A percentile compares a stretch with the other conserved stretches of the same genome.
Conservation (phyloP, 1,140 invertebrate species). For the Sycophaga agraensis region DNA sequence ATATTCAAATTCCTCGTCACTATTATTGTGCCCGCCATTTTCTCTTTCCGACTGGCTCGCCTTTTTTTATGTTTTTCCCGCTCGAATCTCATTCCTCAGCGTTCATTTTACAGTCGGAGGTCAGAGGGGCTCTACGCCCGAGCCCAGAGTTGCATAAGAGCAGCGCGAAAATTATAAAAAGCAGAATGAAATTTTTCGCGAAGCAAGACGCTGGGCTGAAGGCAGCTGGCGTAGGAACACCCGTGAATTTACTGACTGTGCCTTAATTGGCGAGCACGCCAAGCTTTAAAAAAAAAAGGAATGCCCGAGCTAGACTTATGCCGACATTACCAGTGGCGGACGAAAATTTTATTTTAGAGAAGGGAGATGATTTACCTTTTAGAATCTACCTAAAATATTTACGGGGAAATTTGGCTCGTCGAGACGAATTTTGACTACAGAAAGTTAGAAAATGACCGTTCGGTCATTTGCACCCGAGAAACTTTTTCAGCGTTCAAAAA, state of each 20-base stretch:
- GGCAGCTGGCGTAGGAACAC: background rate
- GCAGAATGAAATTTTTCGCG: conserved; percentile 13
- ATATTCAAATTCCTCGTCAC: too few species aligned
- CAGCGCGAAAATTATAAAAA: conserved; percentile 12
- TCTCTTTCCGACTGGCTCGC: background rate
- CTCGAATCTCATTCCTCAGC: background rate
- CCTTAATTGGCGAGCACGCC: conserved; percentile 5
- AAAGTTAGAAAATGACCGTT: too few species aligned
- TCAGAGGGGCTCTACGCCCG: too few species aligned
- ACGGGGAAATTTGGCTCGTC: too few species aligned
- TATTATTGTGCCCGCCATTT: too few species aligned
- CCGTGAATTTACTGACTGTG: conserved; percentile 14
- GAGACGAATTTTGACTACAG: too few species aligned
- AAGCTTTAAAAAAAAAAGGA: background rate
- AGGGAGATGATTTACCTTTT: background rate
- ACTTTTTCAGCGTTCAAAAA: too few species aligned
- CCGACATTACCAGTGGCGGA: background rate
- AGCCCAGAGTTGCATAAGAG: background rate
- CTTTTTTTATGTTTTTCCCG: background rate
- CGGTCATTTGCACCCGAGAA: too few species aligned
- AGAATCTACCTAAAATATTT: too few species aligned
- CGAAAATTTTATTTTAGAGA: conserved; percentile 5
- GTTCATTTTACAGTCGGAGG: background rate
- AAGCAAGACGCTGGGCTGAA: background rate
- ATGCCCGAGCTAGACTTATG: background rate